Conservation (phyloP, 2,113 vertebrate genomes). For the Mastomys natalensis region DNA sequence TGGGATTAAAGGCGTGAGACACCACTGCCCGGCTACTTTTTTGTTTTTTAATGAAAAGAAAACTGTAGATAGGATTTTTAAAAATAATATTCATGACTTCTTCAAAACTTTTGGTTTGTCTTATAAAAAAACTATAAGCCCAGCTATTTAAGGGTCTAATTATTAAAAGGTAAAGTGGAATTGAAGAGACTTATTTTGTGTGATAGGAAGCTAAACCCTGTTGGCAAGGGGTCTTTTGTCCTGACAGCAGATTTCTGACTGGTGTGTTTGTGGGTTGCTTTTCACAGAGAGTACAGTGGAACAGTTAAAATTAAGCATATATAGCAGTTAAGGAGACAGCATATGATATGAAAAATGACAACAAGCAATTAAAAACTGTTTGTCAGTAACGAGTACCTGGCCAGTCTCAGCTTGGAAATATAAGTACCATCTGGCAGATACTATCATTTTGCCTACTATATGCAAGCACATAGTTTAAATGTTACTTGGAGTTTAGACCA, state of each 20-base stretch:
- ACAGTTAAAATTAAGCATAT: constrained; percentile 74
- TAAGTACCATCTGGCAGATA: constrained; percentile 78
- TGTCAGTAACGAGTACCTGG: constrained; percentile 90
- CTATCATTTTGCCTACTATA: constrained; percentile 58
- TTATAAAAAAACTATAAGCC: constrained; percentile 2
- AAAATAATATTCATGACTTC: constrained; percentile 38
- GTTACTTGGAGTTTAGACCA: constrained; percentile 26
- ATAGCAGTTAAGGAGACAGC: constrained; percentile 85
- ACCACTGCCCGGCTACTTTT: too few relatives aligned
- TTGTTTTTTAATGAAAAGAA: constrained; percentile 46
- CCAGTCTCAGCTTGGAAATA: constrained; percentile 89
- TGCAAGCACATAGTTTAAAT: constrained; percentile 20
- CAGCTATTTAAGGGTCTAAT: neutral
- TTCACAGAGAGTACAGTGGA: constrained; percentile 64
- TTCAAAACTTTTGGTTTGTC: constrained; percentile 55
- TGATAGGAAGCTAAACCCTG: constrained; percentile 2
- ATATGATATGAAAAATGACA: constrained; percentile 88
- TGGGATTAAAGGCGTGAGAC: too few relatives aligned
- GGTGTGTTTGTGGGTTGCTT: neutral
- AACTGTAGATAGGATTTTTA: constrained; percentile 47
- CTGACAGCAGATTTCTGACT: neutral
- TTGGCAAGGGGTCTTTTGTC: constrained; percentile 19
- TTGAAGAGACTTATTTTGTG: constrained; percentile 30
- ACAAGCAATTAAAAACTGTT: constrained; percentile 87
- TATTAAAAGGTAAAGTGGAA: constrained; percentile 43